phyloP scores from a whole-genome alignment of 2,113 vertebrate species.

The Pseudorasbora parva region DNA sequence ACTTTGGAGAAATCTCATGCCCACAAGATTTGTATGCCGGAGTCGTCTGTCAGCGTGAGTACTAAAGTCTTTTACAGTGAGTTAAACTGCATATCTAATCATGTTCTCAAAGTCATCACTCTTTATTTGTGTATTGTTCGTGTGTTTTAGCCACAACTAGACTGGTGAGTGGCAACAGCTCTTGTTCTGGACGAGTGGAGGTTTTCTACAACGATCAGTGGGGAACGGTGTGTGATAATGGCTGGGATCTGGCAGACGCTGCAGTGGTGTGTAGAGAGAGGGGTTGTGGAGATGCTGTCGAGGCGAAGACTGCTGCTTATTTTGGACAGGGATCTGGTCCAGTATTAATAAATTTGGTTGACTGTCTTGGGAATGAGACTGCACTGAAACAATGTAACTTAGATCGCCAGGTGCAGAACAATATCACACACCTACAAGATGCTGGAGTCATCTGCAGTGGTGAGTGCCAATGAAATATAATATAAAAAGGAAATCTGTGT shows the following conservation, averaged over 20 bases:
- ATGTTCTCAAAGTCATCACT: not conserved
- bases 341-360: no score
- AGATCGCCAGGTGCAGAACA: fast-evolving
- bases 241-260: not conserved
- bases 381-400: no score
- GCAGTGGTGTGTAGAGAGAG: not conserved
- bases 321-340: not conserved
- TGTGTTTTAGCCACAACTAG: not conserved
- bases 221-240: not conserved
- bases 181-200: slow-evolving; percentile 44
- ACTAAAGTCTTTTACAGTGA: not conserved
- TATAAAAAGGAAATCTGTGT: no score
- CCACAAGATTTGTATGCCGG: not conserved
- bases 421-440: no score
- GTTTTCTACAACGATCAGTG: not conserved
- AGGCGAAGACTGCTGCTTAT: not conserved
- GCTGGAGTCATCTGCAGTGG: no score
- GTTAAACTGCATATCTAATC: not conserved
- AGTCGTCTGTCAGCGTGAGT: not conserved
- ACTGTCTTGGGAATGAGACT: no score
- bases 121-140: no score
- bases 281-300: not conserved
- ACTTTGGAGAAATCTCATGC: not conserved
- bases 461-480: no score
- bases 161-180: slow-evolving; percentile 4